These are phyloP conservation scores for Aelia acuminata DNA, from an alignment of 2,888 invertebrate genomes.

Conservation along the genomic window DNA sequence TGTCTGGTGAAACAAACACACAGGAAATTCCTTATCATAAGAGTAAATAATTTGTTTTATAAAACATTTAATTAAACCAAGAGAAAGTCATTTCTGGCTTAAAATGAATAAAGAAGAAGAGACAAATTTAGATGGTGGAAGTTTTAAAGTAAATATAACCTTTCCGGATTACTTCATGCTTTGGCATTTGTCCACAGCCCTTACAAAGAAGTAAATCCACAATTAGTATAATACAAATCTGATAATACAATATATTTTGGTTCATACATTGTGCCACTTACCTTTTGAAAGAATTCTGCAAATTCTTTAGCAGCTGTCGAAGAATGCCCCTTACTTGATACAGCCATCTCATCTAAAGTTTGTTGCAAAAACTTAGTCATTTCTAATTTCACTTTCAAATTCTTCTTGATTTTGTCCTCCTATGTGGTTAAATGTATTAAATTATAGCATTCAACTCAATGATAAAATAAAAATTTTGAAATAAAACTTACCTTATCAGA, in stretches of 20 bases:
- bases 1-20: background rate
- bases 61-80: background rate
- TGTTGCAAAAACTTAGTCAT: constrained; percentile 99
- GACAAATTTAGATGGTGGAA: constrained; percentile 39
- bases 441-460: background rate
- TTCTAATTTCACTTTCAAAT: constrained; percentile 93
- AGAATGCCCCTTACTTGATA: constrained; percentile 81
- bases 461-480: background rate
- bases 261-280: constrained; percentile 68
- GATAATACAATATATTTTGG: background rate
- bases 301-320: constrained; percentile 92
- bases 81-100: no score
- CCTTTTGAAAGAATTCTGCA: constrained; percentile 87
- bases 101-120: background rate
- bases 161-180: constrained; percentile 52
- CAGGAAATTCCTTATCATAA: background rate
- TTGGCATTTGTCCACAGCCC: constrained; percentile 54
- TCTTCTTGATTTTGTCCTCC: constrained; percentile 91
- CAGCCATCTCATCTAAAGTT: constrained; percentile 95
- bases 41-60: background rate
- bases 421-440: constrained; percentile 67
- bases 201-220: constrained; percentile 51
- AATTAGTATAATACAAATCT: constrained; percentile 8
- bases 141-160: constrained; percentile 59
- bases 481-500: constrained; percentile 75